Evolutionary conservation across 2,113 vertebrate species (phyloP), one percentile per base, ranked within the genome.

Genomic region (Halichoeres trimaculatus): DNA sequence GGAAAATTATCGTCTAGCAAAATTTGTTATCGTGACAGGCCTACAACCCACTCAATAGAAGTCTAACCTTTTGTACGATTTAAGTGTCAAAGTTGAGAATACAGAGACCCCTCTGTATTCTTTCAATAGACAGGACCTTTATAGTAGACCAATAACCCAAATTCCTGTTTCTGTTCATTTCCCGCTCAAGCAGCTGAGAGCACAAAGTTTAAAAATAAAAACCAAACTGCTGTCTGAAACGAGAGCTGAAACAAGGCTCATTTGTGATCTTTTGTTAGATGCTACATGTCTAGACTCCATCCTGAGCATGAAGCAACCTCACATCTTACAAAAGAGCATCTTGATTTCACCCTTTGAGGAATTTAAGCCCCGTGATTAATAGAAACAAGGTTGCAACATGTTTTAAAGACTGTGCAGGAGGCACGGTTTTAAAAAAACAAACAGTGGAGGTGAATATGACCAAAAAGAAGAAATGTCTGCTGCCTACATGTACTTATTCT

Each of bases 401-500:
- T 53, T 54, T 38, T 13, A 53, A 36, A 38, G 16, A 48, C 13
- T 48, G 17, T 47, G 43, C 6, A 19, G 40, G 1, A 30, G 40
- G 13, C 40, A 41, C 4, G n/a, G n/a, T n/a, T 16, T 14, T 12
- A 41, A 12, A 16, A 41, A 40, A 12, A 2, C 0, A 1, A 41
- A 14, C 30, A 30, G 12, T 14, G 40, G 13, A 19, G 6, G 17
- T 19, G 16, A 17, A 6, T 7, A 45, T 8, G 43, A 17, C 4
- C 7, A 45, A 19, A 43, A 45, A 45, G 43, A 19, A 45, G 16
- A 45, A 16, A 45, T 4, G 16, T 38, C 19, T 34, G 45, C 92
- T 34, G 45, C 92, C 96, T 91, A 99, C 98, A 94, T 96, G 60
- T 99, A 94, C 87, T 99, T 99, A 92, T 97, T 96, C 88, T 98